Base-by-base conservation (phyloP, 2,888 invertebrate genomes). In the Macrosiphum euphorbiae region DNA sequence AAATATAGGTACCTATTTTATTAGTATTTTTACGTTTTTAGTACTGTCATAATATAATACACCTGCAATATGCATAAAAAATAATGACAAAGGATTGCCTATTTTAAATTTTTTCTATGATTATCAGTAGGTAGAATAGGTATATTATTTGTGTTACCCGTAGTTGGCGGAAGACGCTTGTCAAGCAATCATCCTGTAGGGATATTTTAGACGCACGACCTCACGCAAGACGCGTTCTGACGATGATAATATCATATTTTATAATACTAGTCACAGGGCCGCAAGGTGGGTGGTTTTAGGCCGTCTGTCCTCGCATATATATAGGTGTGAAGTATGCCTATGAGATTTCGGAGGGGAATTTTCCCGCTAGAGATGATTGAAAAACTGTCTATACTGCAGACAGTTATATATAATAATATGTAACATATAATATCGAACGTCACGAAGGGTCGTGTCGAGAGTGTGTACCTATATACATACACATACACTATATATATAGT, bases 301-400 rank as follows among this genome's bases (percentile, higher is more conserved):
- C 20, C 20, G 3, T 35, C 8, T 5, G 78, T 8, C 35, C 35
- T 3, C 11, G 8, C 8, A 20, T 26, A 55, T 44, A 26, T 85
- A 44, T 85, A 20, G 3, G 26, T 85, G 44, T 50, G 50, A 87
- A 87, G 50, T 50, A n/a, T 87, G 50, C 50, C 87, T 87, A 20
- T 87, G 87, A 50, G 87, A 87, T 87, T 87, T 50, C 10, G 50
- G 87, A 87, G n/a, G n/a, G 87, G n/a, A 88, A 35, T 20, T 1
- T 52, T n/a, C 24, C 24, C 52, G 10, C 35, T 20, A 52, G 78
- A 35, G n/a, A 52, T 88, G 87, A 87, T 87, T 87, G 87, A 87
- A 87, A 87, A 88, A 88, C 35, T 88, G 52, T 50, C 52, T 78
- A 35, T 35, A 35, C 35, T 20, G 20, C 35, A 35, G 20, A 78